phyloP scores from a whole-genome alignment of 2,797 vertebrate genomes.

The Emydoidea blandingii region DNA sequence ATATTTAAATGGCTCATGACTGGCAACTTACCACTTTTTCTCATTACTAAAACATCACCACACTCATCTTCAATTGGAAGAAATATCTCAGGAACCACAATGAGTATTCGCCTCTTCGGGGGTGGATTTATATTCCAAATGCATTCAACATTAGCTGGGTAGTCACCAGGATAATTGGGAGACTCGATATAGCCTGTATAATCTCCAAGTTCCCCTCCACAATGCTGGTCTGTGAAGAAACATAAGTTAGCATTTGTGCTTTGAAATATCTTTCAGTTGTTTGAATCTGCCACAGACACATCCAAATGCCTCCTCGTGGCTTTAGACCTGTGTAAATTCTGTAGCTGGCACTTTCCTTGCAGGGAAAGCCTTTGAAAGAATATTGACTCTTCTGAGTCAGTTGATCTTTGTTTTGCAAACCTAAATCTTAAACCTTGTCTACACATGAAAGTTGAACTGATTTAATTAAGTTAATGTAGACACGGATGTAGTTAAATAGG shows the following conservation, averaged over 20 bases:
- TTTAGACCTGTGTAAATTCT: conserved; percentile 1
- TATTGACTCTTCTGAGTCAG: neutral
- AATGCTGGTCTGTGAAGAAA: conserved; percentile 90
- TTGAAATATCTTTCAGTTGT: neutral
- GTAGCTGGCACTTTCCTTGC: conserved; percentile 6
- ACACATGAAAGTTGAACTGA: neutral
- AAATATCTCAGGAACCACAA: conserved; percentile 97
- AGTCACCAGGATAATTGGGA: conserved; percentile 97
- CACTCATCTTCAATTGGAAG: conserved; percentile 97
- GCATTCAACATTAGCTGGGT: conserved; percentile 95
- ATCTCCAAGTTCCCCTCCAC: conserved; percentile 95
- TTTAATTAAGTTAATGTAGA: neutral
- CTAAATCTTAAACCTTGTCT: neutral
- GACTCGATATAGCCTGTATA: conserved; percentile 97
- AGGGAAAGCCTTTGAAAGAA: conserved; percentile 5
- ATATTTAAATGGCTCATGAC: neutral
- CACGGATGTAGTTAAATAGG: neutral
- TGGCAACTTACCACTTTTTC: conserved; percentile 90
- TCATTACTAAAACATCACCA: conserved; percentile 96
- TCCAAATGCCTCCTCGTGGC: neutral
- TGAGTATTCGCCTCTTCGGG: conserved; percentile 95
- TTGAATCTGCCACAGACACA: conserved; percentile 1
- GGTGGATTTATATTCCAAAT: conserved; percentile 97
- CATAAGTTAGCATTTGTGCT: neutral
- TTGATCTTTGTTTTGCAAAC: neutral